Conservation (phyloP, 2,113 vertebrate genomes). For the Myotis davidii region DNA sequence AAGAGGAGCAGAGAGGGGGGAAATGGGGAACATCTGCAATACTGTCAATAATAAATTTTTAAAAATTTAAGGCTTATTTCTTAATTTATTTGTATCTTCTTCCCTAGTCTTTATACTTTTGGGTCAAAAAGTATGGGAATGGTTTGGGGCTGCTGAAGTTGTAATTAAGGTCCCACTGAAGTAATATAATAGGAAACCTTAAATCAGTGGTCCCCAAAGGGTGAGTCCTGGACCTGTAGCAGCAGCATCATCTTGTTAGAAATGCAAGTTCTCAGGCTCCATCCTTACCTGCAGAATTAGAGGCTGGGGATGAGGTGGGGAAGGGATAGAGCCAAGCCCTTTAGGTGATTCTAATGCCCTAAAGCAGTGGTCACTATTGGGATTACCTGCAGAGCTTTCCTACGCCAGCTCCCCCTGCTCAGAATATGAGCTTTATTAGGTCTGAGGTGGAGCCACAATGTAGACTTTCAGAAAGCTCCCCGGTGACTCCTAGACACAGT, state of each 20-base stretch:
- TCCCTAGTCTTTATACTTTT: conserved; percentile 24
- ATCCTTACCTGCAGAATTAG: not conserved
- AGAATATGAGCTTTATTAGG: conserved; percentile 12
- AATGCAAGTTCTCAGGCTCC: conserved; percentile 2
- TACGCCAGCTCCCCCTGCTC: not conserved
- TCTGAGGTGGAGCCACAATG: not conserved
- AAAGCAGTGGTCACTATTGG: not conserved
- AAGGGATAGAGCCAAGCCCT: not conserved
- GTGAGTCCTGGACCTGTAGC: not conserved
- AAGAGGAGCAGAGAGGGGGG: not conserved
- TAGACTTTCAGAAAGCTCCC: not conserved
- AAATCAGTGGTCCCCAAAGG: conserved; percentile 5
- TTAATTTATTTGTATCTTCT: conserved; percentile 29
- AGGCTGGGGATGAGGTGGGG: not conserved
- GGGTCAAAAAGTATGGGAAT: not conserved
- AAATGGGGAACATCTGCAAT: not conserved
- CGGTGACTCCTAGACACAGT: not conserved
- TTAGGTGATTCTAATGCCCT: not conserved
- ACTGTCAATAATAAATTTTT: not conserved
- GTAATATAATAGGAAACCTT: not conserved
- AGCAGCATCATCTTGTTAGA: not conserved
- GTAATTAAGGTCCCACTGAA: not conserved
- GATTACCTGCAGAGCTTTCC: not conserved
- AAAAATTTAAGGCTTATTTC: not conserved
- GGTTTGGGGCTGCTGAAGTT: not conserved